Percentiles rank a stretch among this genome's conserved stretches.
phyloP scores from a whole-genome alignment of 2,113 vertebrate genomes.

The Ailurus styani region DNA sequence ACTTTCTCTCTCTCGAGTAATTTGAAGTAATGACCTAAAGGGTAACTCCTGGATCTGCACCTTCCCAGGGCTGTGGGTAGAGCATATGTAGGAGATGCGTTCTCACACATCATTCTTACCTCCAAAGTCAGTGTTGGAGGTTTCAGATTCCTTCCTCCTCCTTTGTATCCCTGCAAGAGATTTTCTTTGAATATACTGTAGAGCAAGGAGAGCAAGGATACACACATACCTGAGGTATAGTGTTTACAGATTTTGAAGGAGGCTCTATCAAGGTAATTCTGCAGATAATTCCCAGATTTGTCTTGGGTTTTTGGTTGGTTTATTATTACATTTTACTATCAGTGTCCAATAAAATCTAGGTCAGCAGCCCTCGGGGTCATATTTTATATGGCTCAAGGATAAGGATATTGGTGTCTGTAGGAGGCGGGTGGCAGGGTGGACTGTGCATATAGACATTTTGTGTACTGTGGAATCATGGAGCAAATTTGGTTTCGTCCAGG shows the following conservation, averaged over 20 bases:
- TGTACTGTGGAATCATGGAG: background rate
- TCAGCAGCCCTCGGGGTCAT: background rate
- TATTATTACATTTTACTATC: background rate
- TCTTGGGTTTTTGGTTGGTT: constrained; percentile 13
- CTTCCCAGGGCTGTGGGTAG: background rate
- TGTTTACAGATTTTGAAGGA: background rate
- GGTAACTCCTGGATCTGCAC: background rate
- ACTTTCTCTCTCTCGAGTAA: constrained; percentile 17
- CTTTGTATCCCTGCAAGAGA: background rate
- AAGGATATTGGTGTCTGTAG: background rate
- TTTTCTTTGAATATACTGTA: background rate
- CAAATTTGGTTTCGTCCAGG: background rate
- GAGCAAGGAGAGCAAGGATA: background rate
- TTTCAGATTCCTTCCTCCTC: background rate
- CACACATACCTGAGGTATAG: background rate
- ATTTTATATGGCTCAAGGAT: constrained; percentile 11
- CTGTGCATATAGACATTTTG: background rate
- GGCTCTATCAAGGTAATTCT: background rate
- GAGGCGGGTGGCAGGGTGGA: background rate
- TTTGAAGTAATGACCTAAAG: background rate
- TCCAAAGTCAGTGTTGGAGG: background rate
- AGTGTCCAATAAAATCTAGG: background rate
- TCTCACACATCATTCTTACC: background rate
- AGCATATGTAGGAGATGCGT: background rate
- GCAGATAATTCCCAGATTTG: constrained; percentile 31